phyloP scores from a whole-genome alignment of 2,797 vertebrate species.

The Spinus olivaceus region DNA sequence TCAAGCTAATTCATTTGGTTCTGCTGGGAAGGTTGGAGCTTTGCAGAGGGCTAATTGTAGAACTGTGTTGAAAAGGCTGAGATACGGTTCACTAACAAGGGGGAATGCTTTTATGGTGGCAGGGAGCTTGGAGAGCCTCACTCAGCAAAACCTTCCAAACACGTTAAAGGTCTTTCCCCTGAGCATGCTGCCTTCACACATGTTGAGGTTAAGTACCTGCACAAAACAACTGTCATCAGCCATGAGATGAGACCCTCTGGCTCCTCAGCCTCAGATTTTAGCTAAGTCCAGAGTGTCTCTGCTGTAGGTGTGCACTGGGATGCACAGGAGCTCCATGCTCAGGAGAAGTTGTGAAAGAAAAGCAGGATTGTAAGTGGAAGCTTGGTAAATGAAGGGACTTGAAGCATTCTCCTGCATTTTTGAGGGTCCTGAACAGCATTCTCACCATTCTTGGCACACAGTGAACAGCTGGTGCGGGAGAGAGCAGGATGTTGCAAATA shows the following conservation, averaged over 20 bases:
- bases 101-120: constrained; percentile 31
- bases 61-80: constrained; percentile 34
- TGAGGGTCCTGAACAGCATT: not conserved
- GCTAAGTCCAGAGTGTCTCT: not conserved
- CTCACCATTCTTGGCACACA: not conserved
- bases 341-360: not conserved
- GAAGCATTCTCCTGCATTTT: not conserved
- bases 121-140: not conserved
- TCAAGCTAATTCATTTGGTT: constrained; percentile 38
- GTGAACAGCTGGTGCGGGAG: not conserved
- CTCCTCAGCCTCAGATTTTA: not conserved
- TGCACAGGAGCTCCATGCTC: accelerated
- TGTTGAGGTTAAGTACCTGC: not conserved
- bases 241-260: not conserved
- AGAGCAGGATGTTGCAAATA: not conserved
- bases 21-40: constrained; percentile 12
- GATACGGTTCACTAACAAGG: constrained; percentile 10
- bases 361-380: not conserved
- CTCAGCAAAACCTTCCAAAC: not conserved
- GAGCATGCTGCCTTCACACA: not conserved
- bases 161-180: not conserved
- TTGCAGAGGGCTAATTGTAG: constrained; percentile 5
- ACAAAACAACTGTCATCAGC: not conserved
- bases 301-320: not conserved
- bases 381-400: not conserved